Evolutionary conservation across 2,797 vertebrate genomes (phyloP).

Genomic region (Ctenosaura bakeri): DNA sequence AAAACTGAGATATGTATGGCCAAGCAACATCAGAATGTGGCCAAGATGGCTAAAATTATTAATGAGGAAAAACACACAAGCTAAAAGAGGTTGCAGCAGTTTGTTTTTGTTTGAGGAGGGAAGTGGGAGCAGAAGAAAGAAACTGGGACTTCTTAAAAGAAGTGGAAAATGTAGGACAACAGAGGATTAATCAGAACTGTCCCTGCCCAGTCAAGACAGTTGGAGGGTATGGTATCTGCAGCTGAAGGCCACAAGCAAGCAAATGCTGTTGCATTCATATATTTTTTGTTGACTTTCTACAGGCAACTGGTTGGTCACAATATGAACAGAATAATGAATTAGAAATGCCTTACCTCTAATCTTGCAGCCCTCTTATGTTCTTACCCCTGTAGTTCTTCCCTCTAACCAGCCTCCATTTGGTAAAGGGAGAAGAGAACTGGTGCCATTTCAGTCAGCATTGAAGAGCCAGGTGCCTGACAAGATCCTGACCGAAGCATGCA

Average conservation of each 20-base stretch:
- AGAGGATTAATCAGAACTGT: no score
- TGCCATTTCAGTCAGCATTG: neutral
- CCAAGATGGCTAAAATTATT: no score
- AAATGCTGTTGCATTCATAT: neutral
- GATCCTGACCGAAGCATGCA: neutral
- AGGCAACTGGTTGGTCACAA: neutral
- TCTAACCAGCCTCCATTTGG: neutral
- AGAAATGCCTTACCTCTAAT: neutral
- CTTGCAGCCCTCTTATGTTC: neutral
- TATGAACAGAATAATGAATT: neutral
- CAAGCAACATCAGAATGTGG: no score
- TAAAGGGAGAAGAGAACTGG: neutral
- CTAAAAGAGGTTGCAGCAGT: no score
- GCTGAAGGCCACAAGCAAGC: neutral
- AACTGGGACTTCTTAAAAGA: no score
- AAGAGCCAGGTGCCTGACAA: neutral
- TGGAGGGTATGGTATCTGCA: no score
- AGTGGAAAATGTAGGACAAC: no score
- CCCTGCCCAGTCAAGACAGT: no score
- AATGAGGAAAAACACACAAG: no score
- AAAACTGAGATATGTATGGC: no score
- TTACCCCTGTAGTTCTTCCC: neutral
- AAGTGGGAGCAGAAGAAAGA: no score
- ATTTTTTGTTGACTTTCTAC: neutral
- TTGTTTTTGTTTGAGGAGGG: no score